Evolutionary conservation across 2,113 vertebrate genomes (phyloP).

Genomic region (Eclectus roratus): DNA sequence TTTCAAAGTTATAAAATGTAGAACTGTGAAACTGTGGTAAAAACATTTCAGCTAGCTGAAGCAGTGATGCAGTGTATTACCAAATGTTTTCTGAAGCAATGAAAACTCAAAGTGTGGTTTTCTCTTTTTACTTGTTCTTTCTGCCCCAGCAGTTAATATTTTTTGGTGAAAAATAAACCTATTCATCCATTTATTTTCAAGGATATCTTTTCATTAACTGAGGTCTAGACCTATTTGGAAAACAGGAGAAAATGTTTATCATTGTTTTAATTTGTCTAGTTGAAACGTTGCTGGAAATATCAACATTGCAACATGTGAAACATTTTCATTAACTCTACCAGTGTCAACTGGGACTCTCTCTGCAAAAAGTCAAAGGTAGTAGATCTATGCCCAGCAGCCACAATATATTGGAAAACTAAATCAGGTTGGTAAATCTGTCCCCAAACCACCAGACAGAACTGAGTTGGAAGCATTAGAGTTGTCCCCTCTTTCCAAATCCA

Average conservation of each 20-base stretch:
- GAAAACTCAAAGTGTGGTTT: neutral
- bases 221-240: neutral
- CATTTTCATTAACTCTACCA: slow-evolving; percentile 18
- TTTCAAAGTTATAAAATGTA: slow-evolving; percentile 28
- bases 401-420: neutral
- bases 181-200: neutral
- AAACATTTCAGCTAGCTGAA: slow-evolving; percentile 19
- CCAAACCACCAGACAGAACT: neutral
- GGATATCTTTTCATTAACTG: neutral
- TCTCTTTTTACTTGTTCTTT: neutral
- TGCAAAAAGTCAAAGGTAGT: neutral
- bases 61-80: neutral
- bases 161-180: neutral
- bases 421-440: neutral
- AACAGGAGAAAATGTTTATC: slow-evolving; percentile 2
- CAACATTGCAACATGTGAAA: neutral
- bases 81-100: slow-evolving; percentile 27
- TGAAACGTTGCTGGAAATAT: neutral
- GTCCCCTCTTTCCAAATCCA: neutral
- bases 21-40: neutral
- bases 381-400: neutral
- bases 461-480: neutral
- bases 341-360: neutral
- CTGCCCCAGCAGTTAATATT: neutral
- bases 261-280: neutral